Conservation (phyloP, 2,888 invertebrate genomes). For the Xestia sexstrigata region DNA sequence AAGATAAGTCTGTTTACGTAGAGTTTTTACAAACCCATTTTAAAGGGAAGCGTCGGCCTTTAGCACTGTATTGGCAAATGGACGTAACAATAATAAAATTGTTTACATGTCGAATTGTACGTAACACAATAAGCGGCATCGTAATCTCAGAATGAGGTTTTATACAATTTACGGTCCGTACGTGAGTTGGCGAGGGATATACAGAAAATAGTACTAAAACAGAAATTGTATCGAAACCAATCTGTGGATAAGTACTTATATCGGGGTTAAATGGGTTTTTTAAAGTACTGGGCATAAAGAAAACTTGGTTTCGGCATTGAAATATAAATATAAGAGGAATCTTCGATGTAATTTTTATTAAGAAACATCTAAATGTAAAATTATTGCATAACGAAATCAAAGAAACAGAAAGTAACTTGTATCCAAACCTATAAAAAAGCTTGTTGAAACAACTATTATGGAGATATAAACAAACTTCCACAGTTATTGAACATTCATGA, state of each 20-base stretch:
- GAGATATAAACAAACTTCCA: conserved; percentile 1
- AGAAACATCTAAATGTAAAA: not conserved
- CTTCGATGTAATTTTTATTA: not conserved
- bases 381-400: not conserved
- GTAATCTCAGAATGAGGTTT: conserved; percentile 82
- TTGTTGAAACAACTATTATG: not conserved
- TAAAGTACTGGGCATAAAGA: conserved; percentile 16
- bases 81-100: conserved; percentile 75
- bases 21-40: conserved; percentile 35
- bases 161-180: conserved; percentile 83
- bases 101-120: conserved; percentile 78
- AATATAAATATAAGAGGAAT: not conserved
- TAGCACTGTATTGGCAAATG: conserved; percentile 63
- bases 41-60: conserved; percentile 63
- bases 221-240: conserved; percentile 71
- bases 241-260: conserved; percentile 53
- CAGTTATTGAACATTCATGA: conserved; percentile 5
- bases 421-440: not conserved
- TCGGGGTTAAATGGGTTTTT: conserved; percentile 28
- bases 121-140: conserved; percentile 79
- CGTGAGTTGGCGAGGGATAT: conserved; percentile 82
- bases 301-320: conserved; percentile 1
- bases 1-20: conserved; percentile 22
- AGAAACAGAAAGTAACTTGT: not conserved
- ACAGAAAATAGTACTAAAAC: conserved; percentile 75